Percentiles rank a stretch among this genome's conserved stretches.
phyloP scores from a whole-genome alignment of 2,113 vertebrate genomes.

The Apeltes quadracus region DNA sequence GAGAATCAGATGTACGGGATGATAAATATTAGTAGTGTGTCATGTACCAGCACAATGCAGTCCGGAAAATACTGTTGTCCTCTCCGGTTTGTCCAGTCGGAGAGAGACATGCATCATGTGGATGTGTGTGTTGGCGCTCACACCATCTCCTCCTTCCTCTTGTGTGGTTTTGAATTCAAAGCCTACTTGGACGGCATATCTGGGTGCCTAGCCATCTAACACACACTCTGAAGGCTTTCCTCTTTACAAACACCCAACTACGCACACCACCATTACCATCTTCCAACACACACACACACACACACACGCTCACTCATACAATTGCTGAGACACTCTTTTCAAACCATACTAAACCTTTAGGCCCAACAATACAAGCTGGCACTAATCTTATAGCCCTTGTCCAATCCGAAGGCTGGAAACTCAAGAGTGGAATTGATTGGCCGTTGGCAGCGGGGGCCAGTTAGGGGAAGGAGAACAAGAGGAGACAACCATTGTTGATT shows the following conservation, averaged over 20 bases:
- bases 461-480: constrained; percentile 75
- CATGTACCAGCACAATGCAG: too few species aligned
- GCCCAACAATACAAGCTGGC: constrained; percentile 72
- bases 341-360: constrained; percentile 75
- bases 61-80: background rate
- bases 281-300: constrained; percentile 4
- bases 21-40: background rate
- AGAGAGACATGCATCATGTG: constrained; percentile 21
- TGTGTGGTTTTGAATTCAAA: constrained; percentile 70
- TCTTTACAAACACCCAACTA: constrained; percentile 54
- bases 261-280: constrained; percentile 14
- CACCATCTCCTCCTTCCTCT: constrained; percentile 54
- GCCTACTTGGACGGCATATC: constrained; percentile 60
- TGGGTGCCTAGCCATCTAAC: constrained; percentile 60
- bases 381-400: constrained; percentile 68
- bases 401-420: constrained; percentile 70
- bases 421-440: constrained; percentile 72
- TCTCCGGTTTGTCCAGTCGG: background rate
- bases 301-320: constrained; percentile 46
- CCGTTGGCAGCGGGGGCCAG: constrained; percentile 71
- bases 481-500: constrained; percentile 77
- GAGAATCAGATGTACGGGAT: background rate
- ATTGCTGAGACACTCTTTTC: constrained; percentile 74
- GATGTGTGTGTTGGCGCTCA: constrained; percentile 27
- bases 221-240: constrained; percentile 51